These are phyloP conservation scores for Bacillus rossius DNA, from an alignment of 1,140 invertebrate genomes.

Conservation along the genomic window DNA sequence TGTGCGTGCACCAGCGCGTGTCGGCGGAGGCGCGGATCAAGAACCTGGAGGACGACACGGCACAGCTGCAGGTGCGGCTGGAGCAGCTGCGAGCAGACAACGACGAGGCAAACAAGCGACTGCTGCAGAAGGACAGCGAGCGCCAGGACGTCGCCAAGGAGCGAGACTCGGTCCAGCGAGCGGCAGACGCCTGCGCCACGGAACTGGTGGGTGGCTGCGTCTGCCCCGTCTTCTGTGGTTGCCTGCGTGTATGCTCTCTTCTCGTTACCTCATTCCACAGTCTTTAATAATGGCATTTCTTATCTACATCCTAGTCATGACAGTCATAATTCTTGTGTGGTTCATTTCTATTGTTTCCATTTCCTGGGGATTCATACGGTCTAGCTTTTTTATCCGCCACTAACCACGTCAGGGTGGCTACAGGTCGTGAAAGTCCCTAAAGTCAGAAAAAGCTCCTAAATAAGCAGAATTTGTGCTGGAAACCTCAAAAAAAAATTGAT, in stretches of 20 bases:
- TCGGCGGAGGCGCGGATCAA: conserved; percentile 1
- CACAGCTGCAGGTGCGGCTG: not conserved
- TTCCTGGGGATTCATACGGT: no score
- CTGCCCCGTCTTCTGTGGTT: not conserved
- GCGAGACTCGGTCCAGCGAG: not conserved
- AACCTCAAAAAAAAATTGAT: no score
- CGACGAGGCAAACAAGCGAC: conserved; percentile 1
- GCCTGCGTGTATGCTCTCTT: not conserved
- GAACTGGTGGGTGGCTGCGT: conserved; percentile 1
- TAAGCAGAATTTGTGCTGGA: no score
- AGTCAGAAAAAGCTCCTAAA: no score
- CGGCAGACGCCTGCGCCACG: not conserved
- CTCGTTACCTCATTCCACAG: not conserved
- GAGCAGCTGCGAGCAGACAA: not conserved
- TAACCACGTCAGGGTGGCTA: no score
- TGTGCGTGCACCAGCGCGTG: conserved; percentile 8
- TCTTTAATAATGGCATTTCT: not conserved
- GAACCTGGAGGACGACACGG: not conserved
- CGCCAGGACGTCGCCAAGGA: not conserved
- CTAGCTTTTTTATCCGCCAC: no score
- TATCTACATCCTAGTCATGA: not conserved
- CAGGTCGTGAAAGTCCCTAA: no score
- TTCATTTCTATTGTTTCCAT: not conserved
- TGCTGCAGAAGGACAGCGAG: not conserved
- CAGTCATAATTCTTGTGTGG: not conserved